Evolutionary conservation across 2,888 invertebrate species (phyloP).

Genomic region (Leptopilina syphax): DNA sequence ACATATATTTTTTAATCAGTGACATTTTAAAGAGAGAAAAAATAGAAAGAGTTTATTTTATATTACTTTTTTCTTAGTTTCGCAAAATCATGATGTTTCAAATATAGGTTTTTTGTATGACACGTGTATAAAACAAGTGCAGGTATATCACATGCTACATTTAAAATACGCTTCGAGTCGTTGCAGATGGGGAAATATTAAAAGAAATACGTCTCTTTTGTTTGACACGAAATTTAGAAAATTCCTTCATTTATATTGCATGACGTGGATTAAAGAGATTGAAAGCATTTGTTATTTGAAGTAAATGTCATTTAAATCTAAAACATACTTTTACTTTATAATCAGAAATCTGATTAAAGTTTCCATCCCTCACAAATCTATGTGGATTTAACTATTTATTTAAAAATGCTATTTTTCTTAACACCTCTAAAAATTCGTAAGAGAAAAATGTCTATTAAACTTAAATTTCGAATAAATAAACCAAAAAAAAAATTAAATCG

Average conservation of each 20-base stretch:
- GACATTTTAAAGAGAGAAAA: too few species aligned
- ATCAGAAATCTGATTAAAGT: too few species aligned
- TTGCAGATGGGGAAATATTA: background rate
- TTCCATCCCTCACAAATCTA: too few species aligned
- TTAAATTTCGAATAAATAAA: too few species aligned
- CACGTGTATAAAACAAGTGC: background rate
- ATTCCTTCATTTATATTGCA: background rate
- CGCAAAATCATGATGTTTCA: background rate
- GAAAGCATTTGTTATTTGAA: background rate
- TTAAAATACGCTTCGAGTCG: background rate
- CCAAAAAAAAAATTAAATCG: too few species aligned
- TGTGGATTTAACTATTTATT: too few species aligned
- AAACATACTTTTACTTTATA: background rate
- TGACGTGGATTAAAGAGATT: background rate
- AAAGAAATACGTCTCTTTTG: background rate
- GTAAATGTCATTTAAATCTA: background rate
- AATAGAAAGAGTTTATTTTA: too few species aligned
- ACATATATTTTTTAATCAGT: too few species aligned
- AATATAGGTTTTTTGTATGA: background rate
- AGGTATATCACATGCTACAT: background rate
- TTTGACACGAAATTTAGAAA: constrained; percentile 2
- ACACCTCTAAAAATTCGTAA: too few species aligned
- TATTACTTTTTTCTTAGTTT: background rate
- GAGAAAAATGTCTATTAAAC: too few species aligned
- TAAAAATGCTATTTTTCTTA: too few species aligned